phyloP scores from a whole-genome alignment of 2,888 invertebrate genomes.

The Corythucha ciliata region DNA sequence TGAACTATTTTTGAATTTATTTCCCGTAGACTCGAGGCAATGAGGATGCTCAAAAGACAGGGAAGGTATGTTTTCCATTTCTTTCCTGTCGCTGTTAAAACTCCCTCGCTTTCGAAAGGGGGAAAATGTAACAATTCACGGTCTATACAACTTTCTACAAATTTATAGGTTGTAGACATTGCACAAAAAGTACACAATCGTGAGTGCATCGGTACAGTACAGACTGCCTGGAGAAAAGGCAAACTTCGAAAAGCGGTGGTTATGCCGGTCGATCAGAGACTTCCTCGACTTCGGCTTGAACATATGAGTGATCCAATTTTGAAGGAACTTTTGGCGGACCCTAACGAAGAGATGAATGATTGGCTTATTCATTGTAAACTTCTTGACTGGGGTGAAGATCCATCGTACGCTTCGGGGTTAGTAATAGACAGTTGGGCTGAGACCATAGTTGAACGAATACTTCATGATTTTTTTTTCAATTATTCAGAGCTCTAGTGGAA shows the following conservation, averaged over 20 bases:
- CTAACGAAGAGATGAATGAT: too few species aligned
- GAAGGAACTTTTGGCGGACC: conserved; percentile 47
- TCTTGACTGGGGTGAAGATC: not conserved
- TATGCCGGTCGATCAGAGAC: conserved; percentile 62
- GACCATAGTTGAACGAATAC: not conserved
- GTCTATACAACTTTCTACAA: not conserved
- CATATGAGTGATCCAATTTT: conserved; percentile 57
- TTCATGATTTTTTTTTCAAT: not conserved
- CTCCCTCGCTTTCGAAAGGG: too few species aligned
- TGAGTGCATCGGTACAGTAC: conserved; percentile 59
- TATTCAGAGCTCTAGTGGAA: conserved; percentile 49
- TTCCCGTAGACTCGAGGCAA: conserved; percentile 41
- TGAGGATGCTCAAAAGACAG: conserved; percentile 22
- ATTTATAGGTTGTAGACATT: conserved; percentile 57
- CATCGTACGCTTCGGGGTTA: not conserved
- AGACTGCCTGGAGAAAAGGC: conserved; percentile 39
- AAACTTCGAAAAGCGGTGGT: conserved; percentile 38
- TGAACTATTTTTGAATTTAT: conserved; percentile 27
- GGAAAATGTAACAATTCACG: not conserved
- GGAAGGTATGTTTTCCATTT: conserved; percentile 19
- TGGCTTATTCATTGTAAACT: too few species aligned
- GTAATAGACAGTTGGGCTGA: not conserved
- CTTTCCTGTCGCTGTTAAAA: not conserved
- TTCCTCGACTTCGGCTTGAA: conserved; percentile 65
- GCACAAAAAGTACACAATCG: conserved; percentile 63